A percentile compares a stretch with the other conserved stretches of the same genome.
These are phyloP conservation scores for Parasteatoda tepidariorum DNA, from an alignment of 1,140 invertebrate species.

Conservation along the genomic window DNA sequence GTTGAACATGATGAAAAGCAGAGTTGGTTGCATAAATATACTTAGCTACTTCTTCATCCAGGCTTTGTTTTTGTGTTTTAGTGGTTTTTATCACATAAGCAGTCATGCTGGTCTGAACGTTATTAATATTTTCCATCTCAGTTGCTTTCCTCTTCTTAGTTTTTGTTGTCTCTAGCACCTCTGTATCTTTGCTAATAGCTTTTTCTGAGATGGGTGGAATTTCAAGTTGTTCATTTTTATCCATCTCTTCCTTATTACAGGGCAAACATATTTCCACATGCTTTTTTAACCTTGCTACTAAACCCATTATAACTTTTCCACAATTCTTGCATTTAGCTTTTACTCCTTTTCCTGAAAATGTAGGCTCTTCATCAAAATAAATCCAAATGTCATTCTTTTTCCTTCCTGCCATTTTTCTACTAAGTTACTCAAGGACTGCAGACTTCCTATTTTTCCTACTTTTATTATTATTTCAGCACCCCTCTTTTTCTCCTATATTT, in stretches of 20 bases:
- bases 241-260: background rate
- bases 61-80: background rate
- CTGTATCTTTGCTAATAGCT: background rate
- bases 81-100: background rate
- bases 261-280: background rate
- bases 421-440: background rate
- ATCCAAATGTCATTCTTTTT: background rate
- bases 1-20: background rate
- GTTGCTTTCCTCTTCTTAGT: background rate
- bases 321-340: background rate
- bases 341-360: constrained; percentile 14
- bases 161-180: background rate
- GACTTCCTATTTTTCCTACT: no score
- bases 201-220: background rate
- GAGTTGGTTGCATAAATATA: background rate
- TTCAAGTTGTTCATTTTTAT: no score
- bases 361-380: background rate
- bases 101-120: background rate
- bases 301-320: background rate
- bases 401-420: background rate
- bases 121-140: background rate
- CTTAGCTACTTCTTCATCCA: background rate
- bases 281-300: background rate
- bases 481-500: no score
- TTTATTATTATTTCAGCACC: no score